Evolutionary conservation across 2,888 invertebrate species (phyloP).

Genomic region (Oasisia sp.): DNA sequence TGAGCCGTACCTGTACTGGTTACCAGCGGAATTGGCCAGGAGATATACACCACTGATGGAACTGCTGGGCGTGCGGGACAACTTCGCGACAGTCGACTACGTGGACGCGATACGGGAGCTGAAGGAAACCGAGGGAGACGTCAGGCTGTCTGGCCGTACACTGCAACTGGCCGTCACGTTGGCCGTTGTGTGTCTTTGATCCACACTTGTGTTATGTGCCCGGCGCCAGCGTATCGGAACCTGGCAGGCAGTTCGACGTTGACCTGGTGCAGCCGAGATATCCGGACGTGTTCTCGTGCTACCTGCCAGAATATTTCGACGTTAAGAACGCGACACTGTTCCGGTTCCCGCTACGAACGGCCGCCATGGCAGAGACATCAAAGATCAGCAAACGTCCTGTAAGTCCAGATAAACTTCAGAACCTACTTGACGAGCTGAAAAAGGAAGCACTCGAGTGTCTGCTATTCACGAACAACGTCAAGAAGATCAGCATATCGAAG

Average conservation of each 20-base stretch:
- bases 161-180: conserved; percentile 34
- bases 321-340: conserved; percentile 49
- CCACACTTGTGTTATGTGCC: conserved; percentile 53
- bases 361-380: conserved; percentile 46
- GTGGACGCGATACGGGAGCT: conserved; percentile 28
- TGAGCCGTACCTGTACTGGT: conserved; percentile 41
- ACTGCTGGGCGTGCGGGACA: conserved; percentile 38
- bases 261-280: conserved; percentile 32
- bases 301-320: conserved; percentile 42
- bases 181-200: conserved; percentile 56
- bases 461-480: conserved; percentile 52
- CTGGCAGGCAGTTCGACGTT: conserved; percentile 42
- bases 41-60: conserved; percentile 35
- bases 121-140: conserved; percentile 21
- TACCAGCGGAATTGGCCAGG: conserved; percentile 37
- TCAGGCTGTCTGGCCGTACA: conserved; percentile 30
- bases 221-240: conserved; percentile 39
- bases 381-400: conserved; percentile 44
- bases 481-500: conserved; percentile 44
- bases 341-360: conserved; percentile 53
- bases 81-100: conserved; percentile 39
- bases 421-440: conserved; percentile 45
- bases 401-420: conserved; percentile 33
- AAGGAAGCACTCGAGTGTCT: conserved; percentile 47
- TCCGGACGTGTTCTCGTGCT: conserved; percentile 48